A percentile compares a stretch with the other conserved stretches of the same genome.
phyloP scores from a whole-genome alignment of 2,113 vertebrate genomes.

The Rana temporaria region DNA sequence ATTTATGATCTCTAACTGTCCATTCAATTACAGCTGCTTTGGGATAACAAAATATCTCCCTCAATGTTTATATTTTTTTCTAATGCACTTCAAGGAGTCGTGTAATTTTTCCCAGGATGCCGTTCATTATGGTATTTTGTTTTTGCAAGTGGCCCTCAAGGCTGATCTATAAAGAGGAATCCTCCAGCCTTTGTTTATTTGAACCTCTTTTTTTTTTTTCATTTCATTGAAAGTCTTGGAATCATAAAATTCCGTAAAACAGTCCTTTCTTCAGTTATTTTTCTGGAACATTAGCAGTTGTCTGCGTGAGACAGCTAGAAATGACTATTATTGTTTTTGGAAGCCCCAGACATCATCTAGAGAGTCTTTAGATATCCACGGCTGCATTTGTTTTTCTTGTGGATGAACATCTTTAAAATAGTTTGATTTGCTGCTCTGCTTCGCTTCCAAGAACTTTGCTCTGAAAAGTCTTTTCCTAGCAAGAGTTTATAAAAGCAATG shows the following conservation, averaged over 20 bases:
- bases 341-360: slow-evolving; percentile 8
- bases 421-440: slow-evolving; percentile 45
- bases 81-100: slow-evolving; percentile 8
- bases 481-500: slow-evolving; percentile 51
- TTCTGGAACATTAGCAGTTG: slow-evolving; percentile 55
- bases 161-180: slow-evolving; percentile 37
- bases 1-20: slow-evolving; percentile 19
- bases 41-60: neutral
- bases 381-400: slow-evolving; percentile 51
- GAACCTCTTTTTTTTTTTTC: neutral
- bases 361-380: slow-evolving; percentile 34
- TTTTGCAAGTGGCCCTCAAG: slow-evolving; percentile 30
- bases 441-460: slow-evolving; percentile 39
- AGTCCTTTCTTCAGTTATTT: slow-evolving; percentile 48
- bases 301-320: slow-evolving; percentile 47
- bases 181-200: slow-evolving; percentile 41
- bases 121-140: slow-evolving; percentile 35
- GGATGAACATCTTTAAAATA: slow-evolving; percentile 48
- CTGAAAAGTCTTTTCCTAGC: slow-evolving; percentile 39
- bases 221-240: slow-evolving; percentile 53
- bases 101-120: slow-evolving; percentile 33
- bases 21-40: slow-evolving; percentile 1
- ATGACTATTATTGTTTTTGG: slow-evolving; percentile 53
- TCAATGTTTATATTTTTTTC: neutral
- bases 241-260: slow-evolving; percentile 46